Conservation (phyloP, 2,113 vertebrate genomes). For the Sinocyclocheilus rhinocerous region DNA sequence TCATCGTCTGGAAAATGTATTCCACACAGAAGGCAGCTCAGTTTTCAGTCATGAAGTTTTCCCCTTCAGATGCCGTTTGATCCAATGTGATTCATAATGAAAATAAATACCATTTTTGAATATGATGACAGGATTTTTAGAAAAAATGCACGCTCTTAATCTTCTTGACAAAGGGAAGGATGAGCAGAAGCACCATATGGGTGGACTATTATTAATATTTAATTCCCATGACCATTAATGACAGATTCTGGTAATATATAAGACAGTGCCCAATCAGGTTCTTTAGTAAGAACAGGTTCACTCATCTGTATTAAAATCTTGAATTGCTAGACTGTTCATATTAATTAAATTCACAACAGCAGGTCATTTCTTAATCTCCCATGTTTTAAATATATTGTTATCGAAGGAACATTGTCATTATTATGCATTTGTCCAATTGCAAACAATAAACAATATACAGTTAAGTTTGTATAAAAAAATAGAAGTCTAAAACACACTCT, state of each 20-base stretch:
- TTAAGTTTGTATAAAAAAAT: not conserved
- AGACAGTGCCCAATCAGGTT: no score
- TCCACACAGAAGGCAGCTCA: not conserved
- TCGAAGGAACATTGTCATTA: no score
- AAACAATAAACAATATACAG: no score
- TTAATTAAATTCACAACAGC: not conserved
- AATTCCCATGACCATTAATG: conserved; percentile 16
- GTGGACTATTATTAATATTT: conserved; percentile 30
- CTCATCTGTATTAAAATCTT: not conserved
- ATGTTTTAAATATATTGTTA: not conserved
- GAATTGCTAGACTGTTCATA: not conserved
- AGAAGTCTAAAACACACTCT: not conserved
- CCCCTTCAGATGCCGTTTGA: not conserved
- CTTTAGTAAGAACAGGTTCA: not conserved
- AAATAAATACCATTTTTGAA: conserved; percentile 1
- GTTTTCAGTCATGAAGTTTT: conserved; percentile 11
- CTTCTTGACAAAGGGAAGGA: not conserved
- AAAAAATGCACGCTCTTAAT: not conserved
- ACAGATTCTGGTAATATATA: not conserved
- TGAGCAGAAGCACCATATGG: conserved; percentile 3
- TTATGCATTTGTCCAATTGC: no score
- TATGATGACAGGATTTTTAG: not conserved
- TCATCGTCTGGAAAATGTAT: conserved; percentile 14
- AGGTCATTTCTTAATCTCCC: not conserved
- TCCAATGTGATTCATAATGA: conserved; percentile 1